Conservation (phyloP, 1,140 invertebrate species). For the Nixonia krombeini region DNA sequence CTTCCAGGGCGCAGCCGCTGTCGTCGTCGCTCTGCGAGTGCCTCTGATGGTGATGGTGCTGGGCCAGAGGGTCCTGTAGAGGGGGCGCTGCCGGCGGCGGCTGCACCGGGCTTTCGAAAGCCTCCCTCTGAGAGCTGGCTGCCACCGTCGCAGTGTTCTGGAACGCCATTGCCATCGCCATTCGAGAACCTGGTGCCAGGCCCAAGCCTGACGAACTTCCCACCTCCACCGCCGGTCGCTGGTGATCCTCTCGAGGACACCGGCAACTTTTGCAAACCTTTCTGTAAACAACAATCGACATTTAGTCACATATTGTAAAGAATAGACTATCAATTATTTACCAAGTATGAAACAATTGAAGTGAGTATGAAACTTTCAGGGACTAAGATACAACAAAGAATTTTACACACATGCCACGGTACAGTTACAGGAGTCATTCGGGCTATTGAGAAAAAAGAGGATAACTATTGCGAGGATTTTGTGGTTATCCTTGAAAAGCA, state of each 20-base stretch:
- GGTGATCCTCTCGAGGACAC: constrained; percentile 78
- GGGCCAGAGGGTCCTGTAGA: constrained; percentile 63
- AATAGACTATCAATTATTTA: too few relatives aligned
- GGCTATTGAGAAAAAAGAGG: too few relatives aligned
- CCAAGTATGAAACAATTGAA: too few relatives aligned
- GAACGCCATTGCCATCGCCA: constrained; percentile 67
- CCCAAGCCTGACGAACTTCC: constrained; percentile 54
- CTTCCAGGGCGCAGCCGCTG: constrained; percentile 95
- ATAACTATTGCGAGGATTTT: too few relatives aligned
- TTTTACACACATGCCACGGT: too few relatives aligned
- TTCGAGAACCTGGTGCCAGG: constrained; percentile 60
- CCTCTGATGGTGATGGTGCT: constrained; percentile 79
- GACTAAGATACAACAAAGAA: too few relatives aligned
- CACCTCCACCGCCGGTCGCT: constrained; percentile 54
- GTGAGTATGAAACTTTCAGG: too few relatives aligned
- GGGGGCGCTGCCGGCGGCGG: constrained; percentile 55
- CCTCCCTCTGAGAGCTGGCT: constrained; percentile 58
- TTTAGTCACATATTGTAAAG: too few relatives aligned
- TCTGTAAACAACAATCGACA: too few relatives aligned
- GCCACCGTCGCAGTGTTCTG: constrained; percentile 50
- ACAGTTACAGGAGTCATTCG: too few relatives aligned
- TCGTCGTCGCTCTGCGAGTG: constrained; percentile 97
- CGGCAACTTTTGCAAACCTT: constrained; percentile 82
- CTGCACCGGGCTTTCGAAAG: constrained; percentile 64
- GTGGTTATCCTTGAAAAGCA: constrained; percentile 13